phyloP scores from a whole-genome alignment of 2,797 vertebrate genomes.

The Enteromius fasciolatus region DNA sequence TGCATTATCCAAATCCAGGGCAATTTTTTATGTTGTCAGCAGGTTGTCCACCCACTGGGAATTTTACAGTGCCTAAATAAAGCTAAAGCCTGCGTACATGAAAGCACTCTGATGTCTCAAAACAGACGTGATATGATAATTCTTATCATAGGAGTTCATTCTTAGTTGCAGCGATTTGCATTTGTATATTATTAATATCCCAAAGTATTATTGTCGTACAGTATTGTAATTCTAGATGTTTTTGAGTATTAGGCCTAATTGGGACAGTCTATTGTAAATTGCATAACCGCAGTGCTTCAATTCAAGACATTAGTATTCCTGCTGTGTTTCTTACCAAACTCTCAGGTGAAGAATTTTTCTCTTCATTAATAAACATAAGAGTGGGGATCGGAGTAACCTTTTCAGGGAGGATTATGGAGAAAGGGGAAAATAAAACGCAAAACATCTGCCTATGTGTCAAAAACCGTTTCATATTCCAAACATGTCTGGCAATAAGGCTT shows the following conservation, averaged over 20 bases:
- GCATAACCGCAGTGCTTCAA: constrained; percentile 26
- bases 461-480: constrained; percentile 59
- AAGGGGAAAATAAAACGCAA: constrained; percentile 53
- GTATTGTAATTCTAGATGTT: background rate
- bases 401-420: constrained; percentile 59
- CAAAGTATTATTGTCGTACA: background rate
- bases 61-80: constrained; percentile 25
- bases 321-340: constrained; percentile 51
- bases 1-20: background rate
- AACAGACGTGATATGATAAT: background rate
- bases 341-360: constrained; percentile 61
- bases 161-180: background rate
- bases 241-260: constrained; percentile 35
- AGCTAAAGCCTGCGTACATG: constrained; percentile 18
- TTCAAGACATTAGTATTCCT: constrained; percentile 56
- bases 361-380: constrained; percentile 65
- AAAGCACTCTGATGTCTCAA: constrained; percentile 21
- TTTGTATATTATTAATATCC: background rate
- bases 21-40: constrained; percentile 32
- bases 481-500: constrained; percentile 58
- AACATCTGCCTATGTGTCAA: constrained; percentile 63
- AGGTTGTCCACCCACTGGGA: constrained; percentile 23
- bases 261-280: constrained; percentile 26
- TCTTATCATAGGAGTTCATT: background rate
- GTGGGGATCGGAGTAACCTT: constrained; percentile 54